Evolutionary conservation across 2,797 vertebrate species (phyloP).

Genomic region (Acanthurus tractus): DNA sequence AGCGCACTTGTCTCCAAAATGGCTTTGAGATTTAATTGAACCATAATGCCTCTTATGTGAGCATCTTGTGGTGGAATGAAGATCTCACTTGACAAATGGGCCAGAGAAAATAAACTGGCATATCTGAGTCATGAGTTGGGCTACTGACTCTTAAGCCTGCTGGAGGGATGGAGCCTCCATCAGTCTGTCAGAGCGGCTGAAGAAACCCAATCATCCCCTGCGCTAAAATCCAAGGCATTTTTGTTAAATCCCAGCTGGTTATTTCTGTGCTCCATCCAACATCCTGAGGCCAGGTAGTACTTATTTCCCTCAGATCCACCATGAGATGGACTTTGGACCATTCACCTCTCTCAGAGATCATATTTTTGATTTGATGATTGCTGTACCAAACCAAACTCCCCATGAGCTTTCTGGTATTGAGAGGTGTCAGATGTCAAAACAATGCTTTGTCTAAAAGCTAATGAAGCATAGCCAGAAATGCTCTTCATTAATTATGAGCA

Average conservation of each 20-base stretch:
- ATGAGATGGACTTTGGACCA: conserved; percentile 24
- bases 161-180: conserved; percentile 47
- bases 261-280: conserved; percentile 51
- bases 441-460: conserved; percentile 40
- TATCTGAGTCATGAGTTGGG: conserved; percentile 71
- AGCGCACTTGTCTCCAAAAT: conserved; percentile 65
- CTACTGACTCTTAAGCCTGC: conserved; percentile 45
- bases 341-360: conserved; percentile 7
- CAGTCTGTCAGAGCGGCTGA: conserved; percentile 34
- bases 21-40: conserved; percentile 72
- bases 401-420: conserved; percentile 41
- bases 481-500: conserved; percentile 20
- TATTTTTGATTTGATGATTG: conserved; percentile 57
- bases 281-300: conserved; percentile 52
- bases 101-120: conserved; percentile 70
- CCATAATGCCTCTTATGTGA: conserved; percentile 72
- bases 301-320: conserved; percentile 57
- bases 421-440: conserved; percentile 34
- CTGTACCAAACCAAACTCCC: conserved; percentile 24
- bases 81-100: conserved; percentile 81
- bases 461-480: conserved; percentile 9
- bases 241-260: conserved; percentile 66
- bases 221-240: conserved; percentile 59
- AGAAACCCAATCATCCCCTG: conserved; percentile 60
- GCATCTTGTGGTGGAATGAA: conserved; percentile 67